A percentile compares a stretch with the other conserved stretches of the same genome.
These are phyloP conservation scores for Sinocyclocheilus maitianheensis DNA, from an alignment of 2,113 vertebrate genomes.

Conservation along the genomic window DNA sequence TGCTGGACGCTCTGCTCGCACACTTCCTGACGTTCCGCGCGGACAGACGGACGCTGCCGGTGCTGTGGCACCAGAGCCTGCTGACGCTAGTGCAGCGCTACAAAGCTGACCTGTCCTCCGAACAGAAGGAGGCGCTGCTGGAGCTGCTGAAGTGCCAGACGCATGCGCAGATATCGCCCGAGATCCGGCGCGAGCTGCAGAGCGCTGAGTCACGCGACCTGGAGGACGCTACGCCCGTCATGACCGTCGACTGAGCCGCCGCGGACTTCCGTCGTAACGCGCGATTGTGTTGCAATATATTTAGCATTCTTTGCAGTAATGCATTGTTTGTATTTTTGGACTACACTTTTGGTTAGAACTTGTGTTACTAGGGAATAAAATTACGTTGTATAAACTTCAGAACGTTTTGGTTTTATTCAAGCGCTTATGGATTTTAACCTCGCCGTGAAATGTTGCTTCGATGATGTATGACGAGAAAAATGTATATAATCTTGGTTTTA, in stretches of 20 bases:
- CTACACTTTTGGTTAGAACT: background rate
- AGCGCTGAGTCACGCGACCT: constrained; percentile 83
- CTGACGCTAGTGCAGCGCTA: constrained; percentile 93
- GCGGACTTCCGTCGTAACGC: rapidly evolving
- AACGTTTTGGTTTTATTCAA: background rate
- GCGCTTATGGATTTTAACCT: background rate
- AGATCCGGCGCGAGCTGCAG: constrained; percentile 88
- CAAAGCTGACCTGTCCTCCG: constrained; percentile 90
- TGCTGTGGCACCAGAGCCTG: constrained; percentile 96
- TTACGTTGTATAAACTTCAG: background rate
- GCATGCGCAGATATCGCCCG: constrained; percentile 81
- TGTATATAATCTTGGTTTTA: background rate
- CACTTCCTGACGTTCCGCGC: constrained; percentile 92
- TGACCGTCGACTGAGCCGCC: constrained; percentile 73
- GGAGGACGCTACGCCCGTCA: constrained; percentile 74
- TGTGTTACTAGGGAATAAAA: background rate
- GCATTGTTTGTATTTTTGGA: background rate
- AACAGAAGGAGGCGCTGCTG: constrained; percentile 88
- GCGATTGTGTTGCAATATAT: background rate
- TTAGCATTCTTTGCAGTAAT: background rate
- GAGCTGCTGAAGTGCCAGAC: constrained; percentile 90
- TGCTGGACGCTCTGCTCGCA: constrained; percentile 92
- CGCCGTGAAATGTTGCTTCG: background rate
- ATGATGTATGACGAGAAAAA: background rate
- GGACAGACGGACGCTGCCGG: constrained; percentile 85